Evolutionary conservation across 1,140 invertebrate species (phyloP), one percentile per base, ranked within the genome.

Genomic region (Vollenhovia emeryi): DNA sequence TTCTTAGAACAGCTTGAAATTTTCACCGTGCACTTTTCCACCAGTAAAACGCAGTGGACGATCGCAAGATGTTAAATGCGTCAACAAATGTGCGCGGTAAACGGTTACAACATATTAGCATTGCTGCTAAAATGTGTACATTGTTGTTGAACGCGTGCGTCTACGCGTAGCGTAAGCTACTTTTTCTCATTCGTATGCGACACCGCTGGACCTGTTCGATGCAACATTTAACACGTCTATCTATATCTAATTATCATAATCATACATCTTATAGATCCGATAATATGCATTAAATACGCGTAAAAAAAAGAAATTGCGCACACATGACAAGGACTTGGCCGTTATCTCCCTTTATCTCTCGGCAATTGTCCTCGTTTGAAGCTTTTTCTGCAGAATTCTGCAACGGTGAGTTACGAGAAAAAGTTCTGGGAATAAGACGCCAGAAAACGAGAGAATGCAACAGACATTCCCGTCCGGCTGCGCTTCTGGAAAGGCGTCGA

Each of bases 101-200:
- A 55, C 11, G n/a, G 62, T 80, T 57, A 15, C 78, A 57, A 57
- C 40, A 73, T 71, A 45, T 66, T 66, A 21, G 11, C 62, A 15
- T 59, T 21, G 18, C n/a, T 45, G 71, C 24, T 64, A 33, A 79
- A 68, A 79, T 68, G 52, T 66, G 59, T 79, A 36, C 43, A 66
- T 64, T 52, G 27, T 79, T 52, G 15, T 30, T 27, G 21, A 36
- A 50, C 11, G 13, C 13, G 13, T 27, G 27, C 21, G 3, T 40
- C 59, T 21, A 36, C 55, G 9, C 27, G 71, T 43, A n/a, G 40
- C 24, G 30, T 9, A 50, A 71, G 36, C 33, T 30, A 64, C 27
- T 24, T 33, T 13, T 18, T 57, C 15, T 68, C 18, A 48, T 78
- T 66, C 27, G 13, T 55, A 71, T 18, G 11, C 13, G 36, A 21